Conservation (phyloP, 2,113 vertebrate genomes). For the Datnioides undecimradiatus region DNA sequence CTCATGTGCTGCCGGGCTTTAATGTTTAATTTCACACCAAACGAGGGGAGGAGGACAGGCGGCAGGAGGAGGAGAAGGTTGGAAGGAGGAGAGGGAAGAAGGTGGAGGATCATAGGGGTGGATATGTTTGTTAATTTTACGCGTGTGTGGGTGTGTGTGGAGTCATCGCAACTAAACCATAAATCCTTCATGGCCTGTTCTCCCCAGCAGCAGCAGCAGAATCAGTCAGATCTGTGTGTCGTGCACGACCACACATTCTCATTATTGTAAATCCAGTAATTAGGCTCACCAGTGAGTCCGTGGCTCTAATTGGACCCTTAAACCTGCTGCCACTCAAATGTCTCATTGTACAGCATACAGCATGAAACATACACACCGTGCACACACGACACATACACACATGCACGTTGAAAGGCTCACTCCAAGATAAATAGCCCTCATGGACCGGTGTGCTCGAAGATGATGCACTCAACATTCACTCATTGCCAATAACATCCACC, state of each 20-base stretch:
- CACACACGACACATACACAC: conserved; percentile 21
- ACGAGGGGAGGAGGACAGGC: conserved; percentile 42
- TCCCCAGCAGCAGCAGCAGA: conserved; percentile 3
- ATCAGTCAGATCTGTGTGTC: neutral
- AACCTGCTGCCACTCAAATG: conserved; percentile 64
- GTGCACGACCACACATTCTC: no score
- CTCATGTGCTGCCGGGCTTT: conserved; percentile 55
- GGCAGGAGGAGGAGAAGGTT: conserved; percentile 1
- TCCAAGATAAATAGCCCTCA: conserved; percentile 35
- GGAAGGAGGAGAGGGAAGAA: neutral
- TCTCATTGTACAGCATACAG: conserved; percentile 23
- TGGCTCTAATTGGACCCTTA: conserved; percentile 67
- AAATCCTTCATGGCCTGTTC: conserved; percentile 10
- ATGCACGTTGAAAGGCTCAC: conserved; percentile 15
- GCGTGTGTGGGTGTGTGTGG: neutral
- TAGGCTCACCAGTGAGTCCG: conserved; percentile 58
- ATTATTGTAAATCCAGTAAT: conserved; percentile 75
- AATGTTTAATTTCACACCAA: conserved; percentile 72
- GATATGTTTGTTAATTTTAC: conserved; percentile 54
- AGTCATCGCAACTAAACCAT: conserved; percentile 17
- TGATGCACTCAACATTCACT: conserved; percentile 43
- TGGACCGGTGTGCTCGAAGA: conserved; percentile 24
- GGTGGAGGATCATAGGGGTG: conserved; percentile 36
- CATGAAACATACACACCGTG: neutral
- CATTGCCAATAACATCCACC: conserved; percentile 16